Conservation (phyloP, 2,888 invertebrate genomes). For the Agrotis clavis region DNA sequence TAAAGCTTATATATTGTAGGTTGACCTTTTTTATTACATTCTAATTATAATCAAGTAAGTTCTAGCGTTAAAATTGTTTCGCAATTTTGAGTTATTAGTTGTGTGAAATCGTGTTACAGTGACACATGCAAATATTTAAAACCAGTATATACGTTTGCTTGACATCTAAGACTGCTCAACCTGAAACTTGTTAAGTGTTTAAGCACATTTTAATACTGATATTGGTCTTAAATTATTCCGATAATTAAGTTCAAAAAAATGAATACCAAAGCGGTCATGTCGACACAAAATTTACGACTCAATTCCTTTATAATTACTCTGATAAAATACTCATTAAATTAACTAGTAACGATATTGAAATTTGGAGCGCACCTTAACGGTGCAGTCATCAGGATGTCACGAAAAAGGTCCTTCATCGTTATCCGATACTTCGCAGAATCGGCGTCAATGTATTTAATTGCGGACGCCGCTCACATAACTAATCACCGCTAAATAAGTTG, state of each 20-base stretch:
- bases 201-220: constrained; percentile 14
- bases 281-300: constrained; percentile 45
- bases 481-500: constrained; percentile 71
- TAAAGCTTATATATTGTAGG: constrained; percentile 10
- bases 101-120: constrained; percentile 45
- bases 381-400: constrained; percentile 54
- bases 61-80: constrained; percentile 44
- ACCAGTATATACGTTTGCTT: constrained; percentile 24
- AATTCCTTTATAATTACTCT: constrained; percentile 49
- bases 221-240: constrained; percentile 27
- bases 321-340: constrained; percentile 54
- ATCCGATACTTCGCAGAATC: constrained; percentile 62
- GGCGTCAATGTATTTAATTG: constrained; percentile 67
- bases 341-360: constrained; percentile 54
- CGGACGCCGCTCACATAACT: constrained; percentile 72
- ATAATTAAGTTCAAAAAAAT: constrained; percentile 18
- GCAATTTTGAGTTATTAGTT: constrained; percentile 57
- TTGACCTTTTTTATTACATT: constrained; percentile 39
- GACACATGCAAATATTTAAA: constrained; percentile 45
- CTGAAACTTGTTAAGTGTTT: not conserved
- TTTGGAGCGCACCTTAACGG: constrained; percentile 58
- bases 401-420: constrained; percentile 51
- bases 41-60: constrained; percentile 23
- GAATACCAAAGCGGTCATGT: constrained; percentile 15
- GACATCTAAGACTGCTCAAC: constrained; percentile 17